A percentile compares a stretch with the other conserved stretches of the same genome.
phyloP scores from a whole-genome alignment of 2,113 vertebrate species.

The Daboia siamensis region DNA sequence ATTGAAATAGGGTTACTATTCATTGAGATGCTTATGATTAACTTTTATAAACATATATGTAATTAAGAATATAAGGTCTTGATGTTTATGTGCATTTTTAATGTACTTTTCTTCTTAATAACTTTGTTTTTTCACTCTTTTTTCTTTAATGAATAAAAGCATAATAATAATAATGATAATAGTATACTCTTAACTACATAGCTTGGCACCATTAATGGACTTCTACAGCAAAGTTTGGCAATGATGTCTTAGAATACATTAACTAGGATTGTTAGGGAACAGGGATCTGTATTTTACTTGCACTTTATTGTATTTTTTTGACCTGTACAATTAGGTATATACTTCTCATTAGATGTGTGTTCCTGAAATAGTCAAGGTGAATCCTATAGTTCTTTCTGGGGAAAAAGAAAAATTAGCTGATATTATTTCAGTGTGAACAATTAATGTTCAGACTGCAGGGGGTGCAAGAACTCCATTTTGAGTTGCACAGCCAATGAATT shows the following conservation, averaged over 20 bases:
- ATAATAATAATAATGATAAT: background rate
- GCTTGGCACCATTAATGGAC: background rate
- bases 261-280: constrained; percentile 66
- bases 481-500: background rate
- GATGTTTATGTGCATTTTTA: background rate
- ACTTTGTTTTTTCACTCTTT: background rate
- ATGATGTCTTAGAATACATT: constrained; percentile 62
- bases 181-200: background rate
- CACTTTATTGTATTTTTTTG: constrained; percentile 65
- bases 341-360: background rate
- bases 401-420: background rate
- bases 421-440: background rate
- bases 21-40: background rate
- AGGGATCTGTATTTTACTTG: constrained; percentile 58
- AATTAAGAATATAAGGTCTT: background rate
- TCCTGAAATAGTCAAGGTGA: background rate
- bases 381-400: background rate
- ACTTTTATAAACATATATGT: background rate
- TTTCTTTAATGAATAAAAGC: background rate
- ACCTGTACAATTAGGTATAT: constrained; percentile 57
- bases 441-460: constrained; percentile 74
- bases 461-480: constrained; percentile 88
- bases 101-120: background rate
- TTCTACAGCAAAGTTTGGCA: constrained; percentile 34
- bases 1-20: background rate